Conservation (phyloP, 2,113 vertebrate genomes). For the Tragelaphus imberbis region DNA sequence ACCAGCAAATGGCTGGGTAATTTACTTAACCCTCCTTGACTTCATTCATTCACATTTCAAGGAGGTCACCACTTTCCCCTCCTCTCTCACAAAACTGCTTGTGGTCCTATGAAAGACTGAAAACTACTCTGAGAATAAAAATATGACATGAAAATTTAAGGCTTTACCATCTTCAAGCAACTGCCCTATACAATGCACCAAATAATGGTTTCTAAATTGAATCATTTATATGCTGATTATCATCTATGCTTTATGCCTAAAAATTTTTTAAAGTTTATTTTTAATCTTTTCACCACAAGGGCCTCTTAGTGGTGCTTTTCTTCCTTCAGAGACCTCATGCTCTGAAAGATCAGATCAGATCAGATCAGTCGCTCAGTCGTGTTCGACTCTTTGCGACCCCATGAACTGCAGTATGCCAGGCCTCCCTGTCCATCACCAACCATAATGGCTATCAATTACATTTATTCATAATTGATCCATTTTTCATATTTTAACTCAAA, state of each 20-base stretch:
- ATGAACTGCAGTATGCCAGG: too few relatives aligned
- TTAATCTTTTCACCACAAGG: neutral
- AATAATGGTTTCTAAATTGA: neutral
- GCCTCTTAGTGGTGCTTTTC: neutral
- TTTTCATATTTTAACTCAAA: constrained; percentile 10
- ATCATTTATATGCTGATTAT: constrained; percentile 6
- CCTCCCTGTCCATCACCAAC: too few relatives aligned
- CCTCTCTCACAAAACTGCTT: neutral
- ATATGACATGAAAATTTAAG: neutral
- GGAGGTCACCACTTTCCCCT: neutral
- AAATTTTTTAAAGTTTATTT: neutral
- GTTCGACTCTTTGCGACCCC: too few relatives aligned
- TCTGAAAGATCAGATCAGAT: neutral
- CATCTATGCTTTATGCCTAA: constrained; percentile 12
- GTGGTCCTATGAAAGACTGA: neutral
- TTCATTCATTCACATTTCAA: neutral
- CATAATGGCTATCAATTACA: neutral
- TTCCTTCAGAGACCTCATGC: neutral
- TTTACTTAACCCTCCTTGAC: neutral
- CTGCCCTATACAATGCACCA: neutral
- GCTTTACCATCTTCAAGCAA: neutral
- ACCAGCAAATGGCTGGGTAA: neutral
- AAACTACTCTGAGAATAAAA: neutral
- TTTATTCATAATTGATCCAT: constrained; percentile 13
- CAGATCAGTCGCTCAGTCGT: too few relatives aligned